A percentile compares a stretch with the other conserved stretches of the same genome.
These are phyloP conservation scores for Nebria brevicollis DNA, from an alignment of 2,888 invertebrate genomes.

Conservation along the genomic window DNA sequence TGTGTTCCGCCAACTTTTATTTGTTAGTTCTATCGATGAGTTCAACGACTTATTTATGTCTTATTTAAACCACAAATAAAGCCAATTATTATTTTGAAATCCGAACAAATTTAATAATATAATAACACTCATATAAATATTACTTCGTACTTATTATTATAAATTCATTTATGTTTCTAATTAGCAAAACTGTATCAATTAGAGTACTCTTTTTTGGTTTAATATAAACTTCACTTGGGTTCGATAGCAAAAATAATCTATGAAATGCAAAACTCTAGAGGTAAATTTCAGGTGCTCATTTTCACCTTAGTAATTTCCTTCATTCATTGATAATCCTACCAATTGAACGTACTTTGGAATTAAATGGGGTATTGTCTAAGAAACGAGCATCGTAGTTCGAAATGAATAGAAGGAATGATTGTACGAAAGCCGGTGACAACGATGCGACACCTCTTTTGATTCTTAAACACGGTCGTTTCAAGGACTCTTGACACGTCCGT, in stretches of 20 bases:
- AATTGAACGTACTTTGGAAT: neutral
- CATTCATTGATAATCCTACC: neutral
- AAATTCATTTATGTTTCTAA: too few relatives aligned
- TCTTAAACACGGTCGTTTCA: neutral
- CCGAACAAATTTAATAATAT: too few relatives aligned
- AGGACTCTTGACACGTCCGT: slow-evolving; percentile 14
- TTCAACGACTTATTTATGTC: neutral
- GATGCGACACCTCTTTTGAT: slow-evolving; percentile 8
- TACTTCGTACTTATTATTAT: too few relatives aligned
- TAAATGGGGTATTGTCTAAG: neutral
- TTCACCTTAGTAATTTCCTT: neutral
- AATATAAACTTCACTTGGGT: too few relatives aligned
- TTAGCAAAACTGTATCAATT: too few relatives aligned
- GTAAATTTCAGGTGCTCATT: neutral
- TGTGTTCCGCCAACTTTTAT: neutral
- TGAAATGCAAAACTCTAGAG: neutral
- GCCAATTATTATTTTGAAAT: too few relatives aligned
- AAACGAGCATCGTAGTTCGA: neutral
- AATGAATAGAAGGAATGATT: slow-evolving; percentile 8
- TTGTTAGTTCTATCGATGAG: neutral
- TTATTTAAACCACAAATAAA: neutral
- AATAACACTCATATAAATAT: too few relatives aligned
- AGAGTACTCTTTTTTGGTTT: too few relatives aligned
- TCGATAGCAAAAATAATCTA: too few relatives aligned
- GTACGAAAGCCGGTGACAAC: slow-evolving; percentile 10